A percentile compares a stretch with the other conserved stretches of the same genome.
Evolutionary conservation across 2,113 vertebrate species (phyloP).

Genomic region (Ceyx melanurus): DNA sequence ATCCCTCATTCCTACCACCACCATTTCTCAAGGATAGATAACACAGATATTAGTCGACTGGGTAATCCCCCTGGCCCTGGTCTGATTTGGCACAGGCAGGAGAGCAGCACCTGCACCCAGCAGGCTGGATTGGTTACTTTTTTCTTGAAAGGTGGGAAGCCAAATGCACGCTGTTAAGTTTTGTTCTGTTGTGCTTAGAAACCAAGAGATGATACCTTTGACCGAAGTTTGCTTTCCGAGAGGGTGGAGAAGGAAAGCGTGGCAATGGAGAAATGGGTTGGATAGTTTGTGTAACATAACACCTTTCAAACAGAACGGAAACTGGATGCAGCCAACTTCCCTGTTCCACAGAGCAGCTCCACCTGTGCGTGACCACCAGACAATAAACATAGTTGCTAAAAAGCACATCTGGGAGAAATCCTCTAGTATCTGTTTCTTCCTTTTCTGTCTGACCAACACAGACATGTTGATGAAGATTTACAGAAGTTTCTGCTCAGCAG

Average conservation of each 20-base stretch:
- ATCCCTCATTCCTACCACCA: not conserved
- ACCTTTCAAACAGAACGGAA: not conserved
- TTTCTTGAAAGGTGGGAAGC: not conserved
- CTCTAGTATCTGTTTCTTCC: not conserved
- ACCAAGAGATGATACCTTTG: not conserved
- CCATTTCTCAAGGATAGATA: not conserved
- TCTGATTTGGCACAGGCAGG: not conserved
- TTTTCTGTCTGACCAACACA: not conserved
- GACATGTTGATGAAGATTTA: not conserved
- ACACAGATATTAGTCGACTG: not conserved
- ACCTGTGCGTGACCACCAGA: not conserved
- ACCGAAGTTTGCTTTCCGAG: not conserved
- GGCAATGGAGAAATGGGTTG: not conserved
- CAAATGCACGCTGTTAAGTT: not conserved
- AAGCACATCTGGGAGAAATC: not conserved
- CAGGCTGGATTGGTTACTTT: not conserved
- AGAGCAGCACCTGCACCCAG: not conserved
- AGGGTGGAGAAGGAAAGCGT: not conserved
- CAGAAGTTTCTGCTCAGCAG: slow-evolving; percentile 28
- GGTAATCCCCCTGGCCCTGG: not conserved
- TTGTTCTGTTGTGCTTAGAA: not conserved
- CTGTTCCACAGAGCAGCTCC: not conserved
- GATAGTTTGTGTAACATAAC: not conserved
- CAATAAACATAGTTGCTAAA: not conserved
- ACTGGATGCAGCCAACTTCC: not conserved